Evolutionary conservation across 1,140 invertebrate species (phyloP).

Genomic region (Globodera ellingtonae): DNA sequence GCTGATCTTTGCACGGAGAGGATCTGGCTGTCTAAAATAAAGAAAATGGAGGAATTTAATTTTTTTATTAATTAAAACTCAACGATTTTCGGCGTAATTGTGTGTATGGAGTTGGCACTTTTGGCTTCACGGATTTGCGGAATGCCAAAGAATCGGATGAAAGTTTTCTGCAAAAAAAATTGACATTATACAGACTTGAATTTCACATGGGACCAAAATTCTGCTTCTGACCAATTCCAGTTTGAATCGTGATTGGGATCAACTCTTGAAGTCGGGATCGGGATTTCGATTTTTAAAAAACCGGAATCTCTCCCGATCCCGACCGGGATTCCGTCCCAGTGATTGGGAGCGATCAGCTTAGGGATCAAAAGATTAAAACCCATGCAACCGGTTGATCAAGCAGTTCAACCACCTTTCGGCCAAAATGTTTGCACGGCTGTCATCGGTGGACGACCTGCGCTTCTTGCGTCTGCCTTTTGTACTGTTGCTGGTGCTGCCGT

Average conservation of each 20-base stretch:
- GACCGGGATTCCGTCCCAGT: too few species aligned
- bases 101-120: neutral
- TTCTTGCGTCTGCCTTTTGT: neutral
- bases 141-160: neutral
- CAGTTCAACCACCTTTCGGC: neutral
- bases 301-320: too few species aligned
- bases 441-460: neutral
- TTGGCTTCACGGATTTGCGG: neutral
- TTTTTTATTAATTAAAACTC: neutral
- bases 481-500: neutral
- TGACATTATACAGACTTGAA: too few species aligned
- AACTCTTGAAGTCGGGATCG: too few species aligned
- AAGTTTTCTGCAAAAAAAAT: neutral
- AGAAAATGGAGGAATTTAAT: neutral
- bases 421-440: neutral
- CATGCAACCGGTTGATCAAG: too few species aligned
- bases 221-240: neutral
- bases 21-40: constrained; percentile 19
- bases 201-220: too few species aligned
- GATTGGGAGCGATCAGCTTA: too few species aligned
- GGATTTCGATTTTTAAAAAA: too few species aligned
- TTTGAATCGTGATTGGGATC: neutral
- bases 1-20: constrained; percentile 18
- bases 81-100: constrained; percentile 28
- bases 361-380: too few species aligned